Base-by-base conservation (phyloP, 2,888 invertebrate genomes). In the Agapostemon virescens region DNA sequence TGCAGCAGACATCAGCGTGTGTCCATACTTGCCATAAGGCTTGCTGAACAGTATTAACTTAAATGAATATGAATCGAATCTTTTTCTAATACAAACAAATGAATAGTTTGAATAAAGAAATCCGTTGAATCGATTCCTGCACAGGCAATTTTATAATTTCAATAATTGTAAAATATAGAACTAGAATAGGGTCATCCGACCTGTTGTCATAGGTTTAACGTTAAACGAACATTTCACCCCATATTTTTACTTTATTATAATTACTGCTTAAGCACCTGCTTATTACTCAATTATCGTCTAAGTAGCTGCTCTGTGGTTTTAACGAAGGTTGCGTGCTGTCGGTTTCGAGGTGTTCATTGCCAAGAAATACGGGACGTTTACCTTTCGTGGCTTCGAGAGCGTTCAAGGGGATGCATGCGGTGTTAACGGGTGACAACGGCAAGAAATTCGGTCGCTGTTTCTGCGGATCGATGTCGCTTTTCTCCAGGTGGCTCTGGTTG, bases 401-500 rank as follows among this genome's bases (percentile, higher is more conserved):
- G 69, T 80, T 88, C 40, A 90, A 76, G 20, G 90, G 88, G 5
- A 85, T 85, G 5, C 86, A 82, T 2, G 88, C 87, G 4, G 90
- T 84, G 70, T 86, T 87, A 73, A 89, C 89, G 17, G 92, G 90
- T 33, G 91, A 87, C 68, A 92, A 79, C 75, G 89, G 90, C 68
- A 91, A 84, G 20, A 89, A 85, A 80, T 88, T 88, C n/a, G 87
- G 79, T 38, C 58, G 82, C 58, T 81, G 72, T 61, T 69, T 84
- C 74, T 64, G 69, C 23, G 67, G 77, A 70, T 83, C 79, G 36
- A 80, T 76, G 63, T 84, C 83, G 69, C 81, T 52, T 26, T 67
- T 81, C 58, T 84, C 82, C 23, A 38, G 2, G 0, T 63, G 75
- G 49, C 63, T 74, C 6, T 73, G 78, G 61, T 70, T 74, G 61